phyloP scores from a whole-genome alignment of 2,888 invertebrate genomes.

The Watsonalla cultraria region DNA sequence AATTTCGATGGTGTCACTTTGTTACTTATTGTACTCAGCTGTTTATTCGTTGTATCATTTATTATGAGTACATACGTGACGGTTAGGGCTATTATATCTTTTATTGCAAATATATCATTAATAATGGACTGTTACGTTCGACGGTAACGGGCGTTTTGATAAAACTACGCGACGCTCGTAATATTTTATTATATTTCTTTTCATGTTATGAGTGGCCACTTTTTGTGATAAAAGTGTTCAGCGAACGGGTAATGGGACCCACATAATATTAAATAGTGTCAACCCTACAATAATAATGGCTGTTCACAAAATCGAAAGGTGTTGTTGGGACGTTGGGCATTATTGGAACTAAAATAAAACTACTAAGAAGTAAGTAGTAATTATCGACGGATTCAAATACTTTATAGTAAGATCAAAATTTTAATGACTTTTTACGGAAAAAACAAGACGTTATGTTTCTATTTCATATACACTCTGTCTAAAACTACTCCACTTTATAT shows the following conservation, averaged over 20 bases:
- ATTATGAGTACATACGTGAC: neutral
- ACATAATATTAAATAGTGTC: neutral
- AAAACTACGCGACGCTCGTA: conserved; percentile 2
- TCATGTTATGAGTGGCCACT: conserved; percentile 2
- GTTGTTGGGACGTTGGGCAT: neutral
- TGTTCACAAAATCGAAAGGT: neutral
- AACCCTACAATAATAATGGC: neutral
- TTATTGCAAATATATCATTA: conserved; percentile 6
- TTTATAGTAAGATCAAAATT: too few species aligned
- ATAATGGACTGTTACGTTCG: conserved; percentile 3
- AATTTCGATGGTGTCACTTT: too few species aligned
- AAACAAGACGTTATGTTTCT: too few species aligned
- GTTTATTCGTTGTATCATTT: neutral
- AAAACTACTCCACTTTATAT: too few species aligned
- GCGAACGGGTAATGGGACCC: neutral
- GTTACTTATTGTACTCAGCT: neutral
- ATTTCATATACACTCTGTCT: too few species aligned
- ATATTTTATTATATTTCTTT: conserved; percentile 3
- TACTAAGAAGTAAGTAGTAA: too few species aligned
- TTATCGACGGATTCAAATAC: too few species aligned
- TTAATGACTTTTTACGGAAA: too few species aligned
- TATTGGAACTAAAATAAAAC: too few species aligned
- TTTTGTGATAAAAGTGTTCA: conserved; percentile 2
- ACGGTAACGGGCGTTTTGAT: conserved; percentile 3
- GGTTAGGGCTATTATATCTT: neutral